These are phyloP conservation scores for Drosophila mauritiana DNA, from an alignment of 1,140 invertebrate species.

Conservation along the genomic window DNA sequence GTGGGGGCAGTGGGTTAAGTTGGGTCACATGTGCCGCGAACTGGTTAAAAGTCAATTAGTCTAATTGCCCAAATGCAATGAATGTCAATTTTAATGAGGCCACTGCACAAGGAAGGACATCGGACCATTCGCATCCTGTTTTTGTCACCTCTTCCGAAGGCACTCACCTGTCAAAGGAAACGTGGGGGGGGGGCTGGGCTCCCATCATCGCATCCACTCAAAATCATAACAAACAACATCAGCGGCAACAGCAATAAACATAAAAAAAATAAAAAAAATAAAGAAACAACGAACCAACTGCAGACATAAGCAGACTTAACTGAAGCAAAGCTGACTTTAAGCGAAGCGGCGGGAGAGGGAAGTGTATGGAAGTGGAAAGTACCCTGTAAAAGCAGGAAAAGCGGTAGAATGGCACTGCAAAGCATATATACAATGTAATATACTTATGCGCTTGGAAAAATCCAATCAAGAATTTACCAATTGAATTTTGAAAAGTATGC, in stretches of 20 bases:
- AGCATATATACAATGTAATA: neutral
- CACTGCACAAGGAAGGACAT: constrained; percentile 42
- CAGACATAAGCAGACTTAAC: constrained; percentile 28
- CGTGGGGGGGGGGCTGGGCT: constrained; percentile 15
- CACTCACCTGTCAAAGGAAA: constrained; percentile 34
- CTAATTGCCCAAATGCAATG: constrained; percentile 78
- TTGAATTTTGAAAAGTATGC: neutral
- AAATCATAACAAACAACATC: constrained; percentile 55
- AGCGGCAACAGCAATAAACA: constrained; percentile 35
- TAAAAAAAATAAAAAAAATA: constrained; percentile 19
- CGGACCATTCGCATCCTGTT: neutral
- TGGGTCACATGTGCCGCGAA: constrained; percentile 53
- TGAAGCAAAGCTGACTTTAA: constrained; percentile 10
- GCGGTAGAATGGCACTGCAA: neutral
- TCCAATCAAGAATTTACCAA: neutral
- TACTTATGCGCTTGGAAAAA: too few species aligned
- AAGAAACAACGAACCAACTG: constrained; percentile 2
- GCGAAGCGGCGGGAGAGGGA: too few species aligned
- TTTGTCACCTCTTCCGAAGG: constrained; percentile 16
- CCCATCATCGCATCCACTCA: constrained; percentile 60
- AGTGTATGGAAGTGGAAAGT: neutral
- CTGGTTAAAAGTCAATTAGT: constrained; percentile 80
- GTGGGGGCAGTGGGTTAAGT: neutral
- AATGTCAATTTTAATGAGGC: constrained; percentile 78
- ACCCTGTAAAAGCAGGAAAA: neutral